Conservation (phyloP, 2,113 vertebrate species). For the Gymnarchus niloticus region DNA sequence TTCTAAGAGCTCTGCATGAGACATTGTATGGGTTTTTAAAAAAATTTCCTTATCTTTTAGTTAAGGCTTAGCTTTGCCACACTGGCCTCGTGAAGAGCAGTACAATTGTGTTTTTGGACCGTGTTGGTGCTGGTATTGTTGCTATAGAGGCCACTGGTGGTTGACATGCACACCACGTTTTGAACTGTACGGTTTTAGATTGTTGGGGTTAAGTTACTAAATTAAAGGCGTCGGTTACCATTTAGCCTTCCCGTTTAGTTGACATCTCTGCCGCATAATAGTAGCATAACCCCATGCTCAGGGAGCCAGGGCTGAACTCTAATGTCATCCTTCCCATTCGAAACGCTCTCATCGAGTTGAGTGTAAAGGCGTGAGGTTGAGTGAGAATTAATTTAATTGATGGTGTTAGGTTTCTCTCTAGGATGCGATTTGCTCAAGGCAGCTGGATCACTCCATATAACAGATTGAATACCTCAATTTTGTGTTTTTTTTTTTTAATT, state of each 20-base stretch:
- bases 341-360: not conserved
- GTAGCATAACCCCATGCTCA: not conserved
- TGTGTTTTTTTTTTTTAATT: not conserved
- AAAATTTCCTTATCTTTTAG: not conserved
- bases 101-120: not conserved
- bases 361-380: constrained; percentile 11
- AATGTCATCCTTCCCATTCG: constrained; percentile 13
- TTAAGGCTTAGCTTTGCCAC: not conserved
- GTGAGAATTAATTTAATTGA: constrained; percentile 24
- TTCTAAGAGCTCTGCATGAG: not conserved
- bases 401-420: constrained; percentile 19
- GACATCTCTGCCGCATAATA: not conserved
- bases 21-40: not conserved
- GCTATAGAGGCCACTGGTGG: not conserved
- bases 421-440: not conserved
- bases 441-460: not conserved
- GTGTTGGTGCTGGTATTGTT: not conserved
- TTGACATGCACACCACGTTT: not conserved
- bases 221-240: not conserved
- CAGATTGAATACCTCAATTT: not conserved
- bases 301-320: not conserved
- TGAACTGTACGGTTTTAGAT: not conserved
- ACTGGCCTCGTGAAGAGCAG: not conserved
- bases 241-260: not conserved
- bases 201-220: not conserved